Conservation (phyloP, 2,888 invertebrate species). For the Pandemis cinnamomeana region DNA sequence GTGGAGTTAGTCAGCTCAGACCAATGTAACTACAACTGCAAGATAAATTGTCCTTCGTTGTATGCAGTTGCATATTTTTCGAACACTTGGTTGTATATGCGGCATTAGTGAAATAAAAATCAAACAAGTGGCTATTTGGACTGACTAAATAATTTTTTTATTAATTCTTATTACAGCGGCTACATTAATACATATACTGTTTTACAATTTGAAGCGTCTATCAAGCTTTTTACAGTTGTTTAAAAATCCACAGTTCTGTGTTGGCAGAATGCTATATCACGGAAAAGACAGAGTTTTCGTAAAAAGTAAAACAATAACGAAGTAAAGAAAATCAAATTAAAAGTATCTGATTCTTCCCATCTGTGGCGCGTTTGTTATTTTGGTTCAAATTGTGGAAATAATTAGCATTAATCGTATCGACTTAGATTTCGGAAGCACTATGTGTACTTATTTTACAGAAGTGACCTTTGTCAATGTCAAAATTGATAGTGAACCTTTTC, state of each 20-base stretch:
- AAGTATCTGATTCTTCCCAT: no score
- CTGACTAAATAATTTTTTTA: background rate
- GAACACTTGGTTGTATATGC: background rate
- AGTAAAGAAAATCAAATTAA: no score
- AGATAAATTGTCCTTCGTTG: background rate
- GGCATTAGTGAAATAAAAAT: background rate
- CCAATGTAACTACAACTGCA: background rate
- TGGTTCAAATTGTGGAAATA: no score
- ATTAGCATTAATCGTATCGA: background rate
- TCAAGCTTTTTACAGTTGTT: no score
- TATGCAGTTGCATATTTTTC: background rate
- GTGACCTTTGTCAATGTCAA: constrained; percentile 38
- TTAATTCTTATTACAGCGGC: no score
- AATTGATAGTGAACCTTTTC: constrained; percentile 25
- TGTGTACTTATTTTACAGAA: constrained; percentile 13
- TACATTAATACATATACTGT: no score
- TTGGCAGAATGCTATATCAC: no score
- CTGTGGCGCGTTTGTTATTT: no score
- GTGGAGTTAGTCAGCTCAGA: background rate
- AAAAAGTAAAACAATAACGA: no score
- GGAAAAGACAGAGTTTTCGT: no score
- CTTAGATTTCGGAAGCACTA: background rate
- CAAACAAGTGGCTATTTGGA: background rate
- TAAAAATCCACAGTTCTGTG: no score
- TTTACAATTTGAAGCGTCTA: no score